A percentile compares a stretch with the other conserved stretches of the same genome.
Conservation (phyloP, 2,888 invertebrate genomes). For the Caenorhabditis doughertyi region DNA sequence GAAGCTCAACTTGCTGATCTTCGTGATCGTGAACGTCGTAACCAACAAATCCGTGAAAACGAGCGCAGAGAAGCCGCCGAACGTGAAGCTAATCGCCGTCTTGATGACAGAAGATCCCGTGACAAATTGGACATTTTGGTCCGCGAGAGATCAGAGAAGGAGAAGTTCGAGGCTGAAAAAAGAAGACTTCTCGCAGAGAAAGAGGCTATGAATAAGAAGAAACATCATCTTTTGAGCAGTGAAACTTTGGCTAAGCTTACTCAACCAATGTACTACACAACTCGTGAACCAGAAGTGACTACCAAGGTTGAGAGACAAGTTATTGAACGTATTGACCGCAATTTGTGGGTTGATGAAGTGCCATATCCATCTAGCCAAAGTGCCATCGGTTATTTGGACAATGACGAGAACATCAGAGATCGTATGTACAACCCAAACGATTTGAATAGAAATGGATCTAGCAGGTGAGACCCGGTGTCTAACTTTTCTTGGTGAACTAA, state of each 20-base stretch:
- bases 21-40: constrained; percentile 77
- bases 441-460: constrained; percentile 70
- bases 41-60: constrained; percentile 78
- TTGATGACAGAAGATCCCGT: constrained; percentile 78
- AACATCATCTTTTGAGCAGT: constrained; percentile 67
- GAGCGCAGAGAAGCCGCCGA: constrained; percentile 79
- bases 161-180: constrained; percentile 79
- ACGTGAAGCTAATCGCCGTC: constrained; percentile 75
- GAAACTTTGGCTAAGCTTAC: constrained; percentile 81
- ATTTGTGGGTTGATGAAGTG: constrained; percentile 77
- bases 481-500: too few relatives aligned
- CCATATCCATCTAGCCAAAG: constrained; percentile 65
- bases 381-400: constrained; percentile 69
- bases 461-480: constrained; percentile 42
- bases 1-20: constrained; percentile 78
- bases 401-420: constrained; percentile 67
- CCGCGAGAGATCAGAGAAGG: constrained; percentile 79
- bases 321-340: constrained; percentile 81
- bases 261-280: constrained; percentile 77
- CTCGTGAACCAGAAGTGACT: constrained; percentile 71
- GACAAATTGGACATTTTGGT: constrained; percentile 79
- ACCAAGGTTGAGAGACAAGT: constrained; percentile 80
- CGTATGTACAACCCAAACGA: constrained; percentile 72
- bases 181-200: constrained; percentile 76
- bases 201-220: constrained; percentile 76